Base-by-base conservation (phyloP, 92 coral and sea anemone species). In the Palythoa caribaeorum region DNA sequence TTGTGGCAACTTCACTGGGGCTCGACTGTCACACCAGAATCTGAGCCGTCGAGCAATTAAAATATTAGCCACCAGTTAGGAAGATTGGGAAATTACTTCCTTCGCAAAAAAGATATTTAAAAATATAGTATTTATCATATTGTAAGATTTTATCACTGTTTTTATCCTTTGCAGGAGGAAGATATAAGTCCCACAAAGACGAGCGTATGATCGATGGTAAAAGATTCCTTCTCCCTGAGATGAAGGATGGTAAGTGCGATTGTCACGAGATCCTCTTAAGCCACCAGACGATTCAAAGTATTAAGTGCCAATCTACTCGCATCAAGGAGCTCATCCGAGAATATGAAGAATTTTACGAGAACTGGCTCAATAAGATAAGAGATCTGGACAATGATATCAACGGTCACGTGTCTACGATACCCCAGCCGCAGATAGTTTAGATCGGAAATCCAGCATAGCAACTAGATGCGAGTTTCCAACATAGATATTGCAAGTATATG, bases 291-390 rank as follows among this genome's bases (percentile, higher is more conserved):
- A 88, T 95, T 35, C 98, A 92, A 76, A 93, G 86, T 73, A 95
- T 97, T 87, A 94, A 97, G 78, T 89, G 87, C 71, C 92, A 92
- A 90, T 94, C 98, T 2, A 38, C 84, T 4, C 87, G 89, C 57
- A 94, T 97, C 84, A 93, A 91, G 81, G 94, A 97, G 75, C 97
- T 97, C 55, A 91, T 97, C 74, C 92, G 88, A 44, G 99, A 97
- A 81, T 97, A 91, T 50, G 98, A 97, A 53, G 99, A 94, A 62
- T 97, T 94, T 79, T 97, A 95, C 68, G 99, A 97, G 75, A 90
- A 38, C 50, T 97, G 99, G 99, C 84, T 95, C 57, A 87, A 76
- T 52, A 94, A 96, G 83, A 90, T 97, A 73, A 94, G 87, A 36
- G 97, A 91, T 5, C 91, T 90, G 12, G 98, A 95, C 72, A 86